phyloP scores from a whole-genome alignment of 2,797 vertebrate species.

The Eurystomus glaucurus region DNA sequence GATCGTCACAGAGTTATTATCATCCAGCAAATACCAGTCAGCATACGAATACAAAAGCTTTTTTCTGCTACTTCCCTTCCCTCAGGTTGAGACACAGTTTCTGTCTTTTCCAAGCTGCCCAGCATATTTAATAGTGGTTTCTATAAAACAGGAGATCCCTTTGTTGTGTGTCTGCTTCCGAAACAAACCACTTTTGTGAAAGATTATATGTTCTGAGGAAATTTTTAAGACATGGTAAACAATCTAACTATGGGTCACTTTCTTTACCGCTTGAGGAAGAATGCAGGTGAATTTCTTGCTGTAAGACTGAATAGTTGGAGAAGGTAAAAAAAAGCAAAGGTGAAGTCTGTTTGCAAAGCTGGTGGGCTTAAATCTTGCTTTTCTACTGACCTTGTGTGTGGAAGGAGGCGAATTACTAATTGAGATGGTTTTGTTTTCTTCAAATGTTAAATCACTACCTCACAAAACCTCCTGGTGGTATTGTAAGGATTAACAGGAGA shows the following conservation, averaged over 20 bases:
- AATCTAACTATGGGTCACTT: neutral
- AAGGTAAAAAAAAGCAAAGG: neutral
- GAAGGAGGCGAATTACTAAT: neutral
- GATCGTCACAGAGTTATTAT: neutral
- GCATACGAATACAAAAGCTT: neutral
- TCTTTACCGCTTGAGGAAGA: neutral
- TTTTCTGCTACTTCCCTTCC: neutral
- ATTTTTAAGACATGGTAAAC: neutral
- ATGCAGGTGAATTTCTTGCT: neutral
- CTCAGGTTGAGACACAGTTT: neutral
- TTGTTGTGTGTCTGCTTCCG: neutral
- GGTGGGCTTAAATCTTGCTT: neutral
- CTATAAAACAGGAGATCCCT: neutral
- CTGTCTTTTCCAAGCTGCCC: neutral
- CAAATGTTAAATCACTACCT: neutral
- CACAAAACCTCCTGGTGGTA: neutral
- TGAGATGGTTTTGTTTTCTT: neutral
- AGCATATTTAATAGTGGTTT: neutral
- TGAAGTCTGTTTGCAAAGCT: neutral
- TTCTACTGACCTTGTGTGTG: neutral
- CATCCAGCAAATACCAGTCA: neutral
- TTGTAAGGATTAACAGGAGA: neutral
- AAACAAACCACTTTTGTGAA: neutral
- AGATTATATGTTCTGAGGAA: neutral
- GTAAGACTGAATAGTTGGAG: neutral